A percentile compares a stretch with the other conserved stretches of the same genome.
Evolutionary conservation across 1,140 invertebrate species (phyloP).

Genomic region (Chionoecetes opilio): DNA sequence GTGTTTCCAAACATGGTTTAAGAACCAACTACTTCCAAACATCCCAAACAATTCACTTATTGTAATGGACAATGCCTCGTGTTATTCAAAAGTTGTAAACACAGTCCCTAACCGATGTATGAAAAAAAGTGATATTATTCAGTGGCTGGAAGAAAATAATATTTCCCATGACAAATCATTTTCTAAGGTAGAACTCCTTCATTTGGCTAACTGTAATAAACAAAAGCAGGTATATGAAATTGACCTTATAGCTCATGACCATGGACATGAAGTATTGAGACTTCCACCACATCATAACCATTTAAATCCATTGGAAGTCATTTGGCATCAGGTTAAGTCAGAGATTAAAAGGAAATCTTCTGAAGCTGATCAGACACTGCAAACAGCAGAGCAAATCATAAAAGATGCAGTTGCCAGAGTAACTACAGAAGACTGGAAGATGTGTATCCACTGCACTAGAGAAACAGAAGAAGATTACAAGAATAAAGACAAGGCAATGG

Average conservation of each 20-base stretch:
- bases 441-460: neutral
- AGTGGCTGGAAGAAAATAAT: slow-evolving; percentile 41
- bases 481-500: neutral
- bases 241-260: slow-evolving; percentile 10
- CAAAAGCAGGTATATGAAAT: slow-evolving; percentile 42
- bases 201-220: neutral
- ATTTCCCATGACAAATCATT: slow-evolving; percentile 39
- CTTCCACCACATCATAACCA: slow-evolving; percentile 49
- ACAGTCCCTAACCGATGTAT: neutral
- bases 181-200: slow-evolving; percentile 11
- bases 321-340: slow-evolving; percentile 53
- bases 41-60: slow-evolving; percentile 49
- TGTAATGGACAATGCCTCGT: slow-evolving; percentile 47
- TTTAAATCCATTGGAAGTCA: slow-evolving; percentile 47
- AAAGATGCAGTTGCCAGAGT: neutral
- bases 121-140: slow-evolving; percentile 35
- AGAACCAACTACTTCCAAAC: slow-evolving; percentile 43
- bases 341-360: slow-evolving; percentile 37
- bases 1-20: slow-evolving; percentile 50
- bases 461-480: neutral
- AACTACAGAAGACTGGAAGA: slow-evolving; percentile 51
- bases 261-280: slow-evolving; percentile 51
- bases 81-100: neutral
- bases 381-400: neutral
- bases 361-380: neutral